A percentile compares a stretch with the other conserved stretches of the same genome.
Evolutionary conservation across 2,113 vertebrate species (phyloP).

Genomic region (Polyodon spathula): DNA sequence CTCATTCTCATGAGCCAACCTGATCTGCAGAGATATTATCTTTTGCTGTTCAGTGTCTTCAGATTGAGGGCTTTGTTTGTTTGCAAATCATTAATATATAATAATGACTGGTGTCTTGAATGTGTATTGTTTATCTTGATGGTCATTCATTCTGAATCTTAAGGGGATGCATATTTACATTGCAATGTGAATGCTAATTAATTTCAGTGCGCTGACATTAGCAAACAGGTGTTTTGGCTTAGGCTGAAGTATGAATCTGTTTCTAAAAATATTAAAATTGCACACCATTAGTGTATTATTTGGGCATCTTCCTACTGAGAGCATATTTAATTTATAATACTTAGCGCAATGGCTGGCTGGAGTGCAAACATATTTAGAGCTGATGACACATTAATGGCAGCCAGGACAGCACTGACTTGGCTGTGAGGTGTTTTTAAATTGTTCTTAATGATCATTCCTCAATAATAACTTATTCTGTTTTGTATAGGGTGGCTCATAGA

Average conservation of each 20-base stretch:
- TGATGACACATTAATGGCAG: no score
- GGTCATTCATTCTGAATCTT: slow-evolving; percentile 1
- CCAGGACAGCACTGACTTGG: no score
- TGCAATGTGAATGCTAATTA: slow-evolving; percentile 4
- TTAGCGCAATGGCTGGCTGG: no score
- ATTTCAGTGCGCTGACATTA: not conserved
- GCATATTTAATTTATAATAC: no score
- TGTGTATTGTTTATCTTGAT: slow-evolving; percentile 1
- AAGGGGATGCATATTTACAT: slow-evolving; percentile 1
- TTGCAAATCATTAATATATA: slow-evolving; percentile 1
- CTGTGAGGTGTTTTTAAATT: no score
- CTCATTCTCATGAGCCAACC: not conserved
- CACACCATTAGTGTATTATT: not conserved
- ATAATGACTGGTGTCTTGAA: slow-evolving; percentile 1
- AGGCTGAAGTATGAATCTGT: not conserved
- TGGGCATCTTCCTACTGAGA: not conserved
- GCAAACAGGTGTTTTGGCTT: not conserved
- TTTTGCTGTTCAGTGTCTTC: not conserved
- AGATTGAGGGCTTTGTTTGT: not conserved
- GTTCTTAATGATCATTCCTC: no score
- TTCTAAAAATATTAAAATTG: not conserved
- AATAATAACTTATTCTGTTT: no score
- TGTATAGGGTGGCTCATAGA: no score
- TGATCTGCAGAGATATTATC: not conserved
- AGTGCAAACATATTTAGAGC: no score